Evolutionary conservation across 2,888 invertebrate genomes (phyloP).

Genomic region (Erebia ligea): DNA sequence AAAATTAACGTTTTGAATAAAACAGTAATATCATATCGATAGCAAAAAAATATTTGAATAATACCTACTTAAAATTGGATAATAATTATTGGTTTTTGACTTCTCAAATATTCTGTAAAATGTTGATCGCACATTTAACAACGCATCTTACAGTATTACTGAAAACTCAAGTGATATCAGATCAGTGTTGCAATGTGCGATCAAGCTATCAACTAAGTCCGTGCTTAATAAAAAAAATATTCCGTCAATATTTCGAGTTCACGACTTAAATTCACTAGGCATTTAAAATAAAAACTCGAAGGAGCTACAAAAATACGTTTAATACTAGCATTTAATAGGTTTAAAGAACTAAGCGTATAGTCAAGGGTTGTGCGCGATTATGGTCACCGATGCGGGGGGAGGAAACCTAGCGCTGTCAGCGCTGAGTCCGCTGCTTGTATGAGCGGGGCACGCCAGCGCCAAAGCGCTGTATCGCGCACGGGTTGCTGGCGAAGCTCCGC

Average conservation of each 20-base stretch:
- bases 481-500: conserved; percentile 91
- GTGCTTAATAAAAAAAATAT: neutral
- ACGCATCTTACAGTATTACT: neutral
- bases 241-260: neutral
- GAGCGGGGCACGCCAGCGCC: conserved; percentile 92
- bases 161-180: neutral
- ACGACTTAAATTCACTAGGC: neutral
- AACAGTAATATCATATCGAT: too few species aligned
- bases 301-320: conserved; percentile 67
- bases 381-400: conserved; percentile 60
- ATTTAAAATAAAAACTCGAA: conserved; percentile 36
- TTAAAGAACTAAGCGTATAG: conserved; percentile 44
- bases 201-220: neutral
- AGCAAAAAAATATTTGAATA: too few species aligned
- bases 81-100: too few species aligned
- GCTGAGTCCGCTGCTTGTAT: conserved; percentile 87
- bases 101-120: neutral
- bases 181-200: neutral
- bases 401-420: conserved; percentile 88
- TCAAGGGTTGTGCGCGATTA: conserved; percentile 15
- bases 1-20: too few species aligned
- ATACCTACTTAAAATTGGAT: too few species aligned
- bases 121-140: neutral
- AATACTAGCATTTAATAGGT: conserved; percentile 56
- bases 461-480: conserved; percentile 92